These are phyloP conservation scores for Ictalurus punctatus DNA, from an alignment of 2,113 vertebrate genomes.

Conservation along the genomic window DNA sequence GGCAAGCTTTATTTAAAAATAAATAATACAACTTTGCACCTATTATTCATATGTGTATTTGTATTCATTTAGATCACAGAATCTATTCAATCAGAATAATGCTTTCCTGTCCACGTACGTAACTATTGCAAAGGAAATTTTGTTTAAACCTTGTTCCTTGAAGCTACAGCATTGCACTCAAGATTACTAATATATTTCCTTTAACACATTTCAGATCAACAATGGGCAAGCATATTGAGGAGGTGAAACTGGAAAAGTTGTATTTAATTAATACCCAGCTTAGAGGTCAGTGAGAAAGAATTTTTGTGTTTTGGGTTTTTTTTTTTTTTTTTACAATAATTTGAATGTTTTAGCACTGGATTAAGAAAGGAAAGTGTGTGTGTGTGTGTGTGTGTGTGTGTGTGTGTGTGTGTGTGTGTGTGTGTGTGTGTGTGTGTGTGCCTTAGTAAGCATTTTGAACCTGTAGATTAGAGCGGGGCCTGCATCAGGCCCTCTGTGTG, in stretches of 20 bases:
- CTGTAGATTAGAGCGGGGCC: not conserved
- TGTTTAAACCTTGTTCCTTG: not conserved
- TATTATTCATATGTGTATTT: not conserved
- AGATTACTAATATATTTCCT: not conserved
- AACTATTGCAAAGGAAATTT: not conserved
- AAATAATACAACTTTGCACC: not conserved
- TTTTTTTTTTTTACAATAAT: not conserved
- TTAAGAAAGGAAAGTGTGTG: not conserved
- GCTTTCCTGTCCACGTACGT: not conserved
- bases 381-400: not conserved
- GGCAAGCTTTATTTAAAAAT: not conserved
- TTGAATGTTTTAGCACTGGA: not conserved
- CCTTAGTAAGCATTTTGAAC: not conserved
- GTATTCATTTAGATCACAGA: not conserved
- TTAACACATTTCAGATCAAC: not conserved
- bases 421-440: not conserved
- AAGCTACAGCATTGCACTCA: not conserved
- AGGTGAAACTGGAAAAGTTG: not conserved
- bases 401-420: not conserved
- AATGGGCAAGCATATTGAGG: not conserved
- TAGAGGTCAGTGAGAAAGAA: not conserved
- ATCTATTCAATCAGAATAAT: not conserved
- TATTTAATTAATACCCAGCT: constrained; percentile 1
- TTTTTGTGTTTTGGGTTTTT: not conserved
- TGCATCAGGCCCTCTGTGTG: not conserved